Base-by-base conservation (phyloP, 92 coral and sea anemone species). In the Epizoanthus stellaris region DNA sequence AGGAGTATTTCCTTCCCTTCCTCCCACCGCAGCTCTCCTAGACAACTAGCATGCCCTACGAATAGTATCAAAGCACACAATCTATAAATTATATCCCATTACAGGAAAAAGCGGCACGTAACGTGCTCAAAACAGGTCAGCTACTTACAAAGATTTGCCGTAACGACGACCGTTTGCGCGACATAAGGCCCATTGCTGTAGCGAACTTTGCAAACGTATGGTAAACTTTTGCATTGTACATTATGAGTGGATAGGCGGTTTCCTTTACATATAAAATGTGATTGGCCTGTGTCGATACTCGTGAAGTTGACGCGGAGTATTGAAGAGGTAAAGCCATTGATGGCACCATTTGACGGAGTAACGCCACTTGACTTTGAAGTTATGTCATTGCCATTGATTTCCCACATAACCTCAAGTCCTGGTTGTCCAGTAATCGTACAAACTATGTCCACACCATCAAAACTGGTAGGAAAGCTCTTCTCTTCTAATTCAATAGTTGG, bases 381-480 rank as follows among this genome's bases (percentile, higher is more conserved):
- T 67, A 67, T 42, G 1, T 67, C 47, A 0, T 14, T 7, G 21
- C 77, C 77, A 7, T 85, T 20, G 14, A 65, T 52, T 4, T 57
- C 38, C 88, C 88, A 85, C 5, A 20, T 45, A 4, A 76, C 69
- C 3, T 45, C 25, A 81, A 67, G 30, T 14, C 52, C 68, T 40
- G 88, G 71, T 76, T 85, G 88, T 11, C 88, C 88, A 30, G 17
- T 74, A 30, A 85, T 47, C 1, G 39, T 14, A 39, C 88, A 85
- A 9, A 36, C 21, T 25, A 85, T 34, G 19, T 42, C 70, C 1
- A 76, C n/a, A 2, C 73, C 71, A 3, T 21, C 45, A 36, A 67
- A 15, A 67, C 1, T 34, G 9, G 4, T 16, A 30, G 45, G 71
- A 67, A 34, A 5, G 8, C 10, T 20, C 71, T 67, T 34, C 34